Evolutionary conservation across 2,797 vertebrate genomes (phyloP).

Genomic region (Jordanella pulchra): DNA sequence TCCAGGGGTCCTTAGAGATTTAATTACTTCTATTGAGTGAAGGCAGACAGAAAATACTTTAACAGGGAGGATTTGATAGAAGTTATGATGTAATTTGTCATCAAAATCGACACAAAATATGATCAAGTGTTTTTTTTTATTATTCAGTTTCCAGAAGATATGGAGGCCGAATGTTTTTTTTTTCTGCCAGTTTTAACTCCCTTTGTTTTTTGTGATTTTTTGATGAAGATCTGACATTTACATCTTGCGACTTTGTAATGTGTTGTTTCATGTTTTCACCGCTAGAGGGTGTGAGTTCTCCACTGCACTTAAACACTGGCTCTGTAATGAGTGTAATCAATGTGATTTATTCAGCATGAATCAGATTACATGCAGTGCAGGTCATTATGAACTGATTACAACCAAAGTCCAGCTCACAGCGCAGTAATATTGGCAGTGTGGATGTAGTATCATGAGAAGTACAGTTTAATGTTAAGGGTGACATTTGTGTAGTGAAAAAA

Average conservation of each 20-base stretch:
- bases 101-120: neutral
- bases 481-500: neutral
- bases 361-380: neutral
- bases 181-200: too few relatives aligned
- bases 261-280: conserved; percentile 45
- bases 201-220: neutral
- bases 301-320: conserved; percentile 16
- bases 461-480: neutral
- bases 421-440: neutral
- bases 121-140: neutral
- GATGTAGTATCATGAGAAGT: neutral
- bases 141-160: neutral
- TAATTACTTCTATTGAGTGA: too few relatives aligned
- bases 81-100: too few relatives aligned
- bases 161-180: neutral
- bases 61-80: too few relatives aligned
- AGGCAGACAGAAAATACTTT: too few relatives aligned
- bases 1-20: too few relatives aligned
- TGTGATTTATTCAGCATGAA: neutral
- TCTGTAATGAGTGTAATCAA: neutral
- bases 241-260: neutral
- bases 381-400: too few relatives aligned
- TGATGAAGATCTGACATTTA: neutral
- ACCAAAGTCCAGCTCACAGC: neutral
- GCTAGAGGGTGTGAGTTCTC: conserved; percentile 40